A percentile compares a stretch with the other conserved stretches of the same genome.
Conservation (phyloP, 2,113 vertebrate species). For the Isichthys henryi region DNA sequence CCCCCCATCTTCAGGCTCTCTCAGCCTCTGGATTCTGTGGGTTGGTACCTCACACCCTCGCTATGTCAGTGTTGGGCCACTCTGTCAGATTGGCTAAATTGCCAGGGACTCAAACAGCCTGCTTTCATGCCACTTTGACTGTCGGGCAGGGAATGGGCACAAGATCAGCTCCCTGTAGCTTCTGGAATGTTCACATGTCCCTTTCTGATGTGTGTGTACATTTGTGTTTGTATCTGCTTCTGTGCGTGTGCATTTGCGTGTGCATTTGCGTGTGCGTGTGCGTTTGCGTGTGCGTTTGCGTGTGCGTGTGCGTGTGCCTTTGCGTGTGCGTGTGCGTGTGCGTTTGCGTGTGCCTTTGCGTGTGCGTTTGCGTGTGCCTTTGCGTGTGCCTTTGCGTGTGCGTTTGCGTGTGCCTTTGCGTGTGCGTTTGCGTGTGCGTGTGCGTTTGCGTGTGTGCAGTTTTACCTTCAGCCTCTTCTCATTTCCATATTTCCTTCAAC, state of each 20-base stretch:
- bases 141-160: neutral
- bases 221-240: neutral
- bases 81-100: neutral
- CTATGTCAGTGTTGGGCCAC: neutral
- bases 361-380: too few species aligned
- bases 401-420: neutral
- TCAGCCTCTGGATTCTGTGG: too few species aligned
- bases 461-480: slow-evolving; percentile 6
- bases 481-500: slow-evolving; percentile 11
- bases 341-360: too few species aligned
- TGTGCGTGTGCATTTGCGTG: too few species aligned
- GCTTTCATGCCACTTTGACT: neutral
- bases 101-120: neutral
- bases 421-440: neutral
- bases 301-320: too few species aligned
- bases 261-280: neutral
- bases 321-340: too few species aligned
- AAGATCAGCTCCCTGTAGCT: neutral
- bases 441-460: neutral
- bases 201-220: neutral
- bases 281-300: neutral
- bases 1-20: neutral
- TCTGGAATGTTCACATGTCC: neutral
- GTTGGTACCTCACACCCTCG: too few species aligned
- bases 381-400: neutral